These are phyloP conservation scores for Lissonota sp. DNA, from an alignment of 2,888 invertebrate species.

Conservation along the genomic window DNA sequence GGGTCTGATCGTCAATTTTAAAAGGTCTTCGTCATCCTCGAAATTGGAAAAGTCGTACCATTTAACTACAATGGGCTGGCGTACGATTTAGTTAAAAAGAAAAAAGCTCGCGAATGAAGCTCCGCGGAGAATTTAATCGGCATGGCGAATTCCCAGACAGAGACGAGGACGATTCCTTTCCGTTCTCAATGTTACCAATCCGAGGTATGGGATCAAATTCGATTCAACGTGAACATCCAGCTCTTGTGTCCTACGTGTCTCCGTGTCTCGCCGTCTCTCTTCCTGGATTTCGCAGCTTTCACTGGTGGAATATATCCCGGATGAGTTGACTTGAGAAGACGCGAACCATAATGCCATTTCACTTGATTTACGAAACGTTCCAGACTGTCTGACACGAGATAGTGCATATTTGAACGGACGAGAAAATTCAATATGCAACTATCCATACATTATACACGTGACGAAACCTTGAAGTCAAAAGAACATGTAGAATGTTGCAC, in stretches of 20 bases:
- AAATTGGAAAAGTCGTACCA: too few relatives aligned
- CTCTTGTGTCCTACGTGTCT: conserved; percentile 7
- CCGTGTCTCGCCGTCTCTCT: background rate
- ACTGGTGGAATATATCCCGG: background rate
- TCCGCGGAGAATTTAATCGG: conserved; percentile 25
- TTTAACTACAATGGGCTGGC: too few relatives aligned
- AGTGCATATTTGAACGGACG: conserved; percentile 37
- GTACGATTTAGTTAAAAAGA: too few relatives aligned
- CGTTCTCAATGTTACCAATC: conserved; percentile 10
- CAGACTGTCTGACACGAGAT: conserved; percentile 30
- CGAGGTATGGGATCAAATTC: conserved; percentile 28
- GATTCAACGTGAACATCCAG: background rate
- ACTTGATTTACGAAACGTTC: conserved; percentile 15
- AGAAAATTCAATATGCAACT: conserved; percentile 20
- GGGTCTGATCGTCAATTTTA: too few relatives aligned
- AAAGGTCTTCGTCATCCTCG: too few relatives aligned
- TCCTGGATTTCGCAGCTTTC: conserved; percentile 8
- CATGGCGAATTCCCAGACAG: conserved; percentile 46
- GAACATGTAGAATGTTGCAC: too few relatives aligned
- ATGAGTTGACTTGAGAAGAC: background rate
- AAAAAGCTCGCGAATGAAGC: conserved; percentile 2
- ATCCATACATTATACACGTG: too few relatives aligned
- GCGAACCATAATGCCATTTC: conserved; percentile 15
- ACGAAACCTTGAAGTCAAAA: background rate
- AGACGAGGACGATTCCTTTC: conserved; percentile 10